These are phyloP conservation scores for Malurus elegans DNA, from an alignment of 2,113 vertebrate species.

Conservation along the genomic window DNA sequence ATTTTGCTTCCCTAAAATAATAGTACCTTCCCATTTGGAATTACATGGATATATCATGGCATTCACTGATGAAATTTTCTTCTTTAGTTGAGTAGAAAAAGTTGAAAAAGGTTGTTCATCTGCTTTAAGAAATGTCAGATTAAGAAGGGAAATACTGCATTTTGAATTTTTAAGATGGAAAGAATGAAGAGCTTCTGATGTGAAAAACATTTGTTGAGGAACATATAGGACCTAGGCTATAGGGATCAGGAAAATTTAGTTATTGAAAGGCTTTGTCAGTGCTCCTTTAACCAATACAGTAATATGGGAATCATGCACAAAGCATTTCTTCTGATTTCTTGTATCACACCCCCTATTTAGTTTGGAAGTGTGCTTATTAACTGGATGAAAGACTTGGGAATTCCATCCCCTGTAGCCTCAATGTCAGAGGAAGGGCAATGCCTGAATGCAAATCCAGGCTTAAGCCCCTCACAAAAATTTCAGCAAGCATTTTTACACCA, in stretches of 20 bases:
- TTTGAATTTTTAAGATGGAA: not conserved
- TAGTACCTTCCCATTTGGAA: not conserved
- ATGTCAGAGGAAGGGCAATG: not conserved
- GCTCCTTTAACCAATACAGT: not conserved
- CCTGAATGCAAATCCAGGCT: not conserved
- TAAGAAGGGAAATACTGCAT: not conserved
- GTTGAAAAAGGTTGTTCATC: not conserved
- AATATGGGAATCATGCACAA: not conserved
- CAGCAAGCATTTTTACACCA: not conserved
- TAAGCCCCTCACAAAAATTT: not conserved
- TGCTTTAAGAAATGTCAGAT: not conserved
- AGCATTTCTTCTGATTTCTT: not conserved
- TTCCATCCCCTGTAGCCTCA: not conserved
- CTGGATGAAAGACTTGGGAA: not conserved
- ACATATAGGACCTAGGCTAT: not conserved
- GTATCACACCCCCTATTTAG: not conserved
- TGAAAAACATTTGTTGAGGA: not conserved
- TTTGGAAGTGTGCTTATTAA: not conserved
- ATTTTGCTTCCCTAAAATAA: not conserved
- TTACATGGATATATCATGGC: not conserved
- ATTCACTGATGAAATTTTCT: not conserved
- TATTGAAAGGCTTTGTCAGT: not conserved
- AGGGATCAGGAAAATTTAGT: not conserved
- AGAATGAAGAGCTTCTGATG: not conserved
- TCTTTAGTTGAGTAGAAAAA: not conserved